Evolutionary conservation across 2,113 vertebrate genomes (phyloP).

Genomic region (Sapajus apella): DNA sequence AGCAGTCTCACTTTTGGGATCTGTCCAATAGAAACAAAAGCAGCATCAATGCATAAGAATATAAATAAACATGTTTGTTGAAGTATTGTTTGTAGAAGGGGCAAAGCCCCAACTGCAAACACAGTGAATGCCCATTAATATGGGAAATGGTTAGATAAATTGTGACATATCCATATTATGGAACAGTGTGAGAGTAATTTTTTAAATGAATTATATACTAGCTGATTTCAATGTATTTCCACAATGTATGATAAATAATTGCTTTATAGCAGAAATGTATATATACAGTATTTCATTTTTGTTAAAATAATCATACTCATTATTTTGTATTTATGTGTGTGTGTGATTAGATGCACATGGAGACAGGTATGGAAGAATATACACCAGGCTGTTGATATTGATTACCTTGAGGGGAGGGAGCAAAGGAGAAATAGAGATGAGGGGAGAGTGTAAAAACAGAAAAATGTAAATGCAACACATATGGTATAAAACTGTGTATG

Average conservation of each 20-base stretch:
- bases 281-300: slow-evolving; percentile 5
- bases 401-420: background rate
- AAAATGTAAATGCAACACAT: background rate
- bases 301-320: background rate
- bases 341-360: background rate
- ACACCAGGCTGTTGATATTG: background rate
- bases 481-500: background rate
- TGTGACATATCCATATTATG: background rate
- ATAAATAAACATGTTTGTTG: background rate
- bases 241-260: slow-evolving; percentile 9
- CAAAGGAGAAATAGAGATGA: background rate
- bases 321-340: background rate
- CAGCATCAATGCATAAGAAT: background rate
- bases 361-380: background rate
- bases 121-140: background rate
- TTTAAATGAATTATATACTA: background rate
- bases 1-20: background rate
- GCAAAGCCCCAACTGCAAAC: background rate
- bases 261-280: background rate
- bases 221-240: background rate
- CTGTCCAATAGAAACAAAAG: background rate
- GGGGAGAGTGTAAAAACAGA: background rate
- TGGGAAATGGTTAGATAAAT: background rate
- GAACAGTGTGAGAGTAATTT: slow-evolving; percentile 1
- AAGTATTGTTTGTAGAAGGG: background rate